phyloP scores from a whole-genome alignment of 2,888 invertebrate species.

The Smittia sp. region DNA sequence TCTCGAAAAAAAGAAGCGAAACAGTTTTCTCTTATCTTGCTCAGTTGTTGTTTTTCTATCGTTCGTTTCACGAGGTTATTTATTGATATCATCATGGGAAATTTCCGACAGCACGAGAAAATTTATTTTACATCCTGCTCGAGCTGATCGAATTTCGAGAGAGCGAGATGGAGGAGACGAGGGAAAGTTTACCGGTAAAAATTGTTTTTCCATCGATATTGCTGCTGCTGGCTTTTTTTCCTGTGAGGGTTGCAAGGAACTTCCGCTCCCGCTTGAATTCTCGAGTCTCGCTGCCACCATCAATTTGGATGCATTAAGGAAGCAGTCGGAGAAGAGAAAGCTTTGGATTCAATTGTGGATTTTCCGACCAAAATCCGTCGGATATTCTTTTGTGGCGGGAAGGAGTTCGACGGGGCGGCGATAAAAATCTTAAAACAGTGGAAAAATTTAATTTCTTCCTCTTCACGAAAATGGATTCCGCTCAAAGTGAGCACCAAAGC shows the following conservation, averaged over 20 bases:
- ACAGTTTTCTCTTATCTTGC: not conserved
- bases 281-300: conserved; percentile 24
- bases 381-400: no score
- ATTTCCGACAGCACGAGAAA: conserved; percentile 35
- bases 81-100: conserved; percentile 41
- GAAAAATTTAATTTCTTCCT: not conserved
- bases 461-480: not conserved
- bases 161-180: conserved; percentile 1
- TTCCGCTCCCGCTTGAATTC: not conserved
- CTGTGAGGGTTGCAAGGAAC: not conserved
- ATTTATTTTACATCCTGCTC: conserved; percentile 39
- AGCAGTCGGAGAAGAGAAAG: not conserved
- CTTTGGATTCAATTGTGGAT: not conserved
- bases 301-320: conserved; percentile 23
- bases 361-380: not conserved
- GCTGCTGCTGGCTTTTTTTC: not conserved
- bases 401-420: not conserved
- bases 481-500: not conserved
- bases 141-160: conserved; percentile 36
- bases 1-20: not conserved
- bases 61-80: conserved; percentile 32
- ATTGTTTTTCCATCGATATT: conserved; percentile 21
- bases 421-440: conserved; percentile 1
- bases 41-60: not conserved
- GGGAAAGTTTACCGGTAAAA: conserved; percentile 19